Evolutionary conservation across 2,797 vertebrate species (phyloP).

Genomic region (Aplochiton taeniatus): DNA sequence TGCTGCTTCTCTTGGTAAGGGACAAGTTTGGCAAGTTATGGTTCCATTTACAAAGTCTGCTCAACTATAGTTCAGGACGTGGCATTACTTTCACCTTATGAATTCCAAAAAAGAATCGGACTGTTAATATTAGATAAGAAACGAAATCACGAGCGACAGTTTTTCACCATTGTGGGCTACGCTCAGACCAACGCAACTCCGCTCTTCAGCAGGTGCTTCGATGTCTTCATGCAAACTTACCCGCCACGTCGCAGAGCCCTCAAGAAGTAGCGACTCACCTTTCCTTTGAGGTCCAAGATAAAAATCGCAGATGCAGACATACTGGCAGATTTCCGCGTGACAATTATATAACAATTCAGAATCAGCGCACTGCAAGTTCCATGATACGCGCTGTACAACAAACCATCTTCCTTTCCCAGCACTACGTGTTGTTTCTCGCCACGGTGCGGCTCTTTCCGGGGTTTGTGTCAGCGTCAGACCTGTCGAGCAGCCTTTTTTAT

Average conservation of each 20-base stretch:
- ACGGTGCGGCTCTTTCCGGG: conserved; percentile 22
- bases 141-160: too few relatives aligned
- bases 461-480: conserved; percentile 46
- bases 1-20: too few relatives aligned
- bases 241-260: neutral
- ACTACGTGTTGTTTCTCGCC: neutral
- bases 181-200: neutral
- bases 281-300: conserved; percentile 82
- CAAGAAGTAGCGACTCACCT: conserved; percentile 69
- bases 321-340: conserved; percentile 26
- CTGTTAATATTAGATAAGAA: too few relatives aligned
- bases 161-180: neutral
- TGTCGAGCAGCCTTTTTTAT: conserved; percentile 64
- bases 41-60: conserved; percentile 32
- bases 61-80: too few relatives aligned
- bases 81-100: too few relatives aligned
- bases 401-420: neutral
- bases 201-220: conserved; percentile 21
- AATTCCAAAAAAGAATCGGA: too few relatives aligned
- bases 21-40: conserved; percentile 65
- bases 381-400: too few relatives aligned
- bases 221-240: conserved; percentile 6
- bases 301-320: conserved; percentile 84
- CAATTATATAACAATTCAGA: neutral
- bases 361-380: conserved; percentile 7